Evolutionary conservation across 2,888 invertebrate species (phyloP).

Genomic region (Cerastis rubricosa): DNA sequence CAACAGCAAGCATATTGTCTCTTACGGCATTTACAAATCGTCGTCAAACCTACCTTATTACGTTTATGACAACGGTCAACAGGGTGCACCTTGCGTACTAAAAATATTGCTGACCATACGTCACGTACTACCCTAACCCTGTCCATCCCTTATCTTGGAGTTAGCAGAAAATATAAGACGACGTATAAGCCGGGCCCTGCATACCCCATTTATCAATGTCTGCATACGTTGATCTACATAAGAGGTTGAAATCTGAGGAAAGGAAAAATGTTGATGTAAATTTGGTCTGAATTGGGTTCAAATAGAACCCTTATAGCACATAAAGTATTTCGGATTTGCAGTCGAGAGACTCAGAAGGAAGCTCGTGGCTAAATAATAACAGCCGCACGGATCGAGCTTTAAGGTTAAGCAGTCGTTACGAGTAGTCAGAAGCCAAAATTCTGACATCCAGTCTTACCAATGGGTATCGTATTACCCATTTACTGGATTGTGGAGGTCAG

Average conservation of each 20-base stretch:
- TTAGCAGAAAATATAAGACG: constrained; percentile 57
- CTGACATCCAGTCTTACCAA: no score
- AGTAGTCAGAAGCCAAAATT: no score
- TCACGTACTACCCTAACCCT: constrained; percentile 47
- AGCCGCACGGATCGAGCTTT: no score
- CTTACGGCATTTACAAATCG: neutral
- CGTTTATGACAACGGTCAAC: constrained; percentile 31
- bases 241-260: constrained; percentile 26
- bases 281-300: neutral
- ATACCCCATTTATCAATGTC: constrained; percentile 64
- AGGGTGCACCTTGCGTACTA: constrained; percentile 26
- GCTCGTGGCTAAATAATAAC: no score
- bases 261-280: neutral
- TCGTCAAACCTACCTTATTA: neutral
- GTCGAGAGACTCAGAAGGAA: no score
- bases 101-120: constrained; percentile 46
- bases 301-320: neutral
- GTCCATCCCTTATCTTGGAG: constrained; percentile 53
- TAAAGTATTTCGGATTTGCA: neutral
- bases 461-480: no score
- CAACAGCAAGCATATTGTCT: neutral
- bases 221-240: constrained; percentile 35
- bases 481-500: no score
- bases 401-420: no score
- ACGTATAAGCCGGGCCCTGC: constrained; percentile 47